Percentiles rank a stretch among this genome's conserved stretches.
These are phyloP conservation scores for Iselma pallidipennis DNA, from an alignment of 2,888 invertebrate genomes.

Conservation along the genomic window DNA sequence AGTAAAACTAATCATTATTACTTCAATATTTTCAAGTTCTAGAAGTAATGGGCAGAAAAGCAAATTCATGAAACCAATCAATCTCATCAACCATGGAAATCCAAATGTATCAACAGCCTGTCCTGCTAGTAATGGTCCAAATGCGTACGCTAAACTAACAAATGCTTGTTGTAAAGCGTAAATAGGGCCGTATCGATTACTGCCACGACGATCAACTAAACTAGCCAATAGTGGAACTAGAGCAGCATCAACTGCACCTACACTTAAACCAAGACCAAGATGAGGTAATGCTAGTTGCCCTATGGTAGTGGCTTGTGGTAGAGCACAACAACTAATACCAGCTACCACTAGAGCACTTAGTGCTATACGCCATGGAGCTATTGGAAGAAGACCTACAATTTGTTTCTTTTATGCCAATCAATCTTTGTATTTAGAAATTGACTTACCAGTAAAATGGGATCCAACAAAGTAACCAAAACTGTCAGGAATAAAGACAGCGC, in stretches of 20 bases:
- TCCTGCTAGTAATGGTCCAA: conserved; percentile 77
- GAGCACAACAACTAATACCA: conserved; percentile 49
- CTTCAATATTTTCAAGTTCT: conserved; percentile 49
- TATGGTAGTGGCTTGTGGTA: conserved; percentile 49
- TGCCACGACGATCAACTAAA: conserved; percentile 66
- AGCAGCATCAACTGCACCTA: conserved; percentile 80
- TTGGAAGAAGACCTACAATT: conserved; percentile 47
- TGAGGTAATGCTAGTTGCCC: conserved; percentile 73
- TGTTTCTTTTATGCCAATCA: neutral
- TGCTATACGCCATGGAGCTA: conserved; percentile 49
- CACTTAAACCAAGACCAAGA: conserved; percentile 74
- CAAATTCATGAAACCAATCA: conserved; percentile 71
- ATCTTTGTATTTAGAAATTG: neutral
- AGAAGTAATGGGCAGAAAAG: conserved; percentile 69
- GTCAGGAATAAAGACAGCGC: conserved; percentile 84
- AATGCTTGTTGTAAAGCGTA: conserved; percentile 84
- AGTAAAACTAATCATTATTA: conserved; percentile 14
- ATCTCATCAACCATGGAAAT: conserved; percentile 74
- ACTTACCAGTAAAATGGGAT: conserved; percentile 75
- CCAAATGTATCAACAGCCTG: conserved; percentile 71
- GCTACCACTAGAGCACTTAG: conserved; percentile 48
- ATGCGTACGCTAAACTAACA: conserved; percentile 78
- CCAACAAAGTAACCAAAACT: conserved; percentile 82
- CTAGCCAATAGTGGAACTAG: conserved; percentile 77
- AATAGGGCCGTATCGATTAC: conserved; percentile 74